Percentiles rank a stretch among this genome's conserved stretches.
Conservation (phyloP, 2,113 vertebrate genomes). For the Carlito syrichta region DNA sequence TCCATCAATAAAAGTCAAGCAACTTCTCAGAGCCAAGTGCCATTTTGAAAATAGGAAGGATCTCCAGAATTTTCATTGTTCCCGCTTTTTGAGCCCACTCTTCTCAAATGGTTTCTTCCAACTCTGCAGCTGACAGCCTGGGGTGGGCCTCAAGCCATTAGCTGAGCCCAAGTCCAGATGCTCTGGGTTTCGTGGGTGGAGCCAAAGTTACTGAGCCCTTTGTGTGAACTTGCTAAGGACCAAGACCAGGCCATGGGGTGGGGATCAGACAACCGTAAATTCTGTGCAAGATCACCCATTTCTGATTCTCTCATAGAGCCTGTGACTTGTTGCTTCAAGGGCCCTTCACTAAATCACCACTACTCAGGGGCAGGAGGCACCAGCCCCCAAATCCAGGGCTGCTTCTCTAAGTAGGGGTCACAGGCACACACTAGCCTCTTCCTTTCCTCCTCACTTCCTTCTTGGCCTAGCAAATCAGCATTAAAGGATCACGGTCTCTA, state of each 20-base stretch:
- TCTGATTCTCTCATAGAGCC: neutral
- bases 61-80: neutral
- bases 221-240: neutral
- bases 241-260: neutral
- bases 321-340: neutral
- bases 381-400: neutral
- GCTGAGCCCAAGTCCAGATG: neutral
- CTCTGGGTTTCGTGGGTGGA: neutral
- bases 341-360: neutral
- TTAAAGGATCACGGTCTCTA: neutral
- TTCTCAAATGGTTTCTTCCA: neutral
- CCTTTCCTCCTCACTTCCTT: too few species aligned
- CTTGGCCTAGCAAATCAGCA: neutral
- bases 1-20: too few species aligned
- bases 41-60: neutral
- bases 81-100: neutral
- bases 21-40: neutral
- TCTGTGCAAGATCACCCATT: neutral
- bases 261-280: neutral
- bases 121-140: neutral
- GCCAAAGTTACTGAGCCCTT: neutral
- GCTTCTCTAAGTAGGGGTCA: neutral
- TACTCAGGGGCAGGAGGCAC: fast-evolving
- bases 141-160: neutral
- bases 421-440: neutral